These are phyloP conservation scores for Tinea pellionella DNA, from an alignment of 2,888 invertebrate species.

Conservation along the genomic window DNA sequence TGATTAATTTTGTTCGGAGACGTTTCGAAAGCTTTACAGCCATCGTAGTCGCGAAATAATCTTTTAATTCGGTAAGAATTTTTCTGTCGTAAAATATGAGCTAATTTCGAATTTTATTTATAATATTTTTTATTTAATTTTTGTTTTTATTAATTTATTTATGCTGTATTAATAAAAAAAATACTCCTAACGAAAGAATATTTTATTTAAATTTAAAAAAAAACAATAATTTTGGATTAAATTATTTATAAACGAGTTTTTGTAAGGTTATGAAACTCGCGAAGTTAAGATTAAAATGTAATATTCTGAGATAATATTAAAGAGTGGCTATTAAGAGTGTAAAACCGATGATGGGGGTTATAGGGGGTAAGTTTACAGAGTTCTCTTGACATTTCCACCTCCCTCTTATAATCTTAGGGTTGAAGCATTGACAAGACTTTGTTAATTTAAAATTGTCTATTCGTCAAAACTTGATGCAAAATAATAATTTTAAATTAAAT, in stretches of 20 bases:
- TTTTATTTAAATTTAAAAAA: no score
- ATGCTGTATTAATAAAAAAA: no score
- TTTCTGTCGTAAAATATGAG: no score
- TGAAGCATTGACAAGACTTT: background rate
- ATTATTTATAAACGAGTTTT: constrained; percentile 14
- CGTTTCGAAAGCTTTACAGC: no score
- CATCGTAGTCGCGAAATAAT: no score
- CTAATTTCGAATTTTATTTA: no score
- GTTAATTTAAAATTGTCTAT: background rate
- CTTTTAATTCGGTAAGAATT: no score
- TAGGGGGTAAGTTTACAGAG: background rate
- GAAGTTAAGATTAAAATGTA: constrained; percentile 19
- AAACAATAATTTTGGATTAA: background rate
- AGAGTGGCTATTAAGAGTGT: constrained; percentile 17
- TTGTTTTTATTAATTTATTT: no score
- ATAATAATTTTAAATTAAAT: background rate
- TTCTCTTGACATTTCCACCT: background rate
- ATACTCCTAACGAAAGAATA: no score
- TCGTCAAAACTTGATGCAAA: background rate
- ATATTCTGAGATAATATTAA: constrained; percentile 16
- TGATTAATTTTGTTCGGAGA: no score
- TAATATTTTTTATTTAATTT: no score
- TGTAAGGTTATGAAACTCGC: constrained; percentile 17
- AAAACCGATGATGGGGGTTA: constrained; percentile 4
- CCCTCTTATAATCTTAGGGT: background rate